Percentiles rank a stretch among this genome's conserved stretches.
Evolutionary conservation across 1,140 invertebrate species (phyloP).

Genomic region (Pseudomyrmex sp.): DNA sequence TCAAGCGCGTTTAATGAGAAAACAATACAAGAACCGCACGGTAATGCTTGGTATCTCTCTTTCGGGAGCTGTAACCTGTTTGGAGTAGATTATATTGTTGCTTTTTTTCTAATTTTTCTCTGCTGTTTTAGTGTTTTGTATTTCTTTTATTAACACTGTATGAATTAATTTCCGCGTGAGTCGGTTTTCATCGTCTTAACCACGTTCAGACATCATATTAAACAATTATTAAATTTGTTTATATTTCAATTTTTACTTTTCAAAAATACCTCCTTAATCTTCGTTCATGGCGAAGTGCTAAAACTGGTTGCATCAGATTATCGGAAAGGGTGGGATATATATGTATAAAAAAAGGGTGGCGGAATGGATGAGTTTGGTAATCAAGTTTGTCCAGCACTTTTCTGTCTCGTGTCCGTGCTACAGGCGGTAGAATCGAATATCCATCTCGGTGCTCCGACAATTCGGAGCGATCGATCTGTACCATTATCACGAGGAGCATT

Average conservation of each 20-base stretch:
- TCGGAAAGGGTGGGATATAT: background rate
- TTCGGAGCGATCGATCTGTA: constrained; percentile 54
- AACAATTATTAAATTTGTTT: constrained; percentile 28
- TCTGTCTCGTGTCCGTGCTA: constrained; percentile 15
- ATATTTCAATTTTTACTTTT: background rate
- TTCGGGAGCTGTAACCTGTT: background rate
- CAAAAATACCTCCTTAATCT: constrained; percentile 13
- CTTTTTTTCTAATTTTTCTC: background rate
- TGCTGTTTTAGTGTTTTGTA: background rate
- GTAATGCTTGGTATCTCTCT: background rate
- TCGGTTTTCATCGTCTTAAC: no score
- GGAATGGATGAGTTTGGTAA: constrained; percentile 45
- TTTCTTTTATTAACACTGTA: no score
- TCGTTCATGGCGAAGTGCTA: background rate
- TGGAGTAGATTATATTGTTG: constrained; percentile 20
- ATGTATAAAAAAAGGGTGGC: background rate
- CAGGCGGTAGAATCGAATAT: background rate
- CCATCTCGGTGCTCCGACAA: constrained; percentile 42
- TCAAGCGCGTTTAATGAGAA: no score
- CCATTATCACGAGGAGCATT: constrained; percentile 52
- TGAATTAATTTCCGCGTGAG: no score
- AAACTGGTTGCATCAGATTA: constrained; percentile 16
- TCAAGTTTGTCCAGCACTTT: constrained; percentile 54
- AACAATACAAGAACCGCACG: no score
- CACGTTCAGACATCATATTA: background rate